Evolutionary conservation across 2,797 vertebrate genomes (phyloP).

Genomic region (Spizella passerina): DNA sequence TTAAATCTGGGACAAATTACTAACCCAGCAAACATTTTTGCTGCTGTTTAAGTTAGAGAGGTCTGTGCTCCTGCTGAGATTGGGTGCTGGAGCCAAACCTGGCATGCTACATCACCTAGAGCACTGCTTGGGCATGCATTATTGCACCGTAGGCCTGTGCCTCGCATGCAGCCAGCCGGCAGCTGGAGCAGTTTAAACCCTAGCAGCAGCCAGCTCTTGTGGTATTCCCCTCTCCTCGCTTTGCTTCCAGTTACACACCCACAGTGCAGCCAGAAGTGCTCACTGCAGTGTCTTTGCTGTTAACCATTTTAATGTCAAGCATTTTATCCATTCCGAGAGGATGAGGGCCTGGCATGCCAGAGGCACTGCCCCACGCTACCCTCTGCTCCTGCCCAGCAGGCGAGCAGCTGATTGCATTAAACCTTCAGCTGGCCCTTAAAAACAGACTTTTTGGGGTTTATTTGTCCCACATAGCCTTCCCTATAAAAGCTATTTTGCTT

Average conservation of each 20-base stretch:
- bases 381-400: background rate
- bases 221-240: background rate
- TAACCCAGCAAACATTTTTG: background rate
- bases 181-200: background rate
- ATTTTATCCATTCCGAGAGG: background rate
- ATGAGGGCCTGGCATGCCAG: background rate
- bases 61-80: background rate
- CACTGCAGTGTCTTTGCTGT: fast-evolving
- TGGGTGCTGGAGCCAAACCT: background rate
- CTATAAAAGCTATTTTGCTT: background rate
- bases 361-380: fast-evolving
- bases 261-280: background rate
- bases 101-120: background rate
- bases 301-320: too few relatives aligned
- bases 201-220: background rate
- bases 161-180: fast-evolving
- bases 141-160: fast-evolving
- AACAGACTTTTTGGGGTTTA: fast-evolving
- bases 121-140: fast-evolving
- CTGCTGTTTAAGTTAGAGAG: background rate
- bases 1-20: background rate
- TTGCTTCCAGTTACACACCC: background rate
- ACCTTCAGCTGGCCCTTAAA: background rate
- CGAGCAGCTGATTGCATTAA: background rate
- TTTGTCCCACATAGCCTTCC: background rate